Conservation (phyloP, 2,888 invertebrate species). For the Apodemia hepburni region DNA sequence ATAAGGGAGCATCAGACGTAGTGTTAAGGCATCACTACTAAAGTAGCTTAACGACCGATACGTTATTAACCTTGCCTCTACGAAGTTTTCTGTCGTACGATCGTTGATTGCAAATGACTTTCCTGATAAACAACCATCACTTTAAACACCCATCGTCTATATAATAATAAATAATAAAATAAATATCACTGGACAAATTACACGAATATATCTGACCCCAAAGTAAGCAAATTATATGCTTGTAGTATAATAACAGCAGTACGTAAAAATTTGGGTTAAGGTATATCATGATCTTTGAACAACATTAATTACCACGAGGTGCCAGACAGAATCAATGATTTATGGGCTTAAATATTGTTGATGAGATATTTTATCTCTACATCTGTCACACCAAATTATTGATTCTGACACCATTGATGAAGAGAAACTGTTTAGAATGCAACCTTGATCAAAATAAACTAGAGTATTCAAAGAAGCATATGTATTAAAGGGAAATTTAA, state of each 20-base stretch:
- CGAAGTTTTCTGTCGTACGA: no score
- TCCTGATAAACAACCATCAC: no score
- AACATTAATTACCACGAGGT: slow-evolving; percentile 49
- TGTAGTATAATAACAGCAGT: slow-evolving; percentile 31
- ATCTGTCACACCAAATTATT: slow-evolving; percentile 25
- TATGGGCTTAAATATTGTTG: slow-evolving; percentile 36
- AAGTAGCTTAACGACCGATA: no score
- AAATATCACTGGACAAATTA: no score
- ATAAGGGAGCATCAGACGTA: no score
- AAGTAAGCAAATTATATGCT: no score
- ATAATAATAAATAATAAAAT: no score
- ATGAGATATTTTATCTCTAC: slow-evolving; percentile 21
- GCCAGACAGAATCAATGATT: slow-evolving; percentile 62
- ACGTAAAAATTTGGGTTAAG: slow-evolving; percentile 65
- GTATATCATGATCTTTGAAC: slow-evolving; percentile 55
- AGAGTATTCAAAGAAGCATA: neutral
- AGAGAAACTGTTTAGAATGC: neutral
- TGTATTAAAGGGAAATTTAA: neutral
- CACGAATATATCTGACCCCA: no score
- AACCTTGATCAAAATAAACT: slow-evolving; percentile 7
- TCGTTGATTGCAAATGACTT: no score
- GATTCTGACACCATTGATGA: slow-evolving; percentile 20
- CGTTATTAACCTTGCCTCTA: no score
- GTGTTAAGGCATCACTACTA: no score
- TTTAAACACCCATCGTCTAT: no score